Percentiles rank a stretch among this genome's conserved stretches.
phyloP scores from a whole-genome alignment of 2,113 vertebrate species.

The Monopterus albus region DNA sequence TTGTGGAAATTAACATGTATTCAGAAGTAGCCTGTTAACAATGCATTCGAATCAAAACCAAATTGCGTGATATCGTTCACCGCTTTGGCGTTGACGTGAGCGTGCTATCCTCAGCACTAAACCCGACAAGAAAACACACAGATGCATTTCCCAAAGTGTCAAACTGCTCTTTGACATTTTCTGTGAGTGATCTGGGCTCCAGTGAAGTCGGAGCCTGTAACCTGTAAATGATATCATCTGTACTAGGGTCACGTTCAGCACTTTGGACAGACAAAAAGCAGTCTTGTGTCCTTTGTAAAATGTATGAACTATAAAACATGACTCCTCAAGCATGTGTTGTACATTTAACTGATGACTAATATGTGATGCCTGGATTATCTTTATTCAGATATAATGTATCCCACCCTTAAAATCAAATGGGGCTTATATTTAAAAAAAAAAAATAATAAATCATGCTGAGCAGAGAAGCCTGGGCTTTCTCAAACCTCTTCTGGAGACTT shows the following conservation, averaged over 20 bases:
- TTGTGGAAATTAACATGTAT: too few relatives aligned
- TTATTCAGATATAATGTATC: conserved; percentile 19
- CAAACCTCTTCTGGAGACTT: not conserved
- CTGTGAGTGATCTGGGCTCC: conserved; percentile 9
- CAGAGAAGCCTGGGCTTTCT: not conserved
- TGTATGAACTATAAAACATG: conserved; percentile 11
- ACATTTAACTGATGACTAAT: conserved; percentile 8
- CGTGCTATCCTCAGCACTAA: not conserved
- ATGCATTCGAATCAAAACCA: not conserved
- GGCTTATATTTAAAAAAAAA: not conserved
- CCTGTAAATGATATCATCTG: not conserved
- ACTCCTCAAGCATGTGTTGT: conserved; percentile 25
- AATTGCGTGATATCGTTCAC: not conserved
- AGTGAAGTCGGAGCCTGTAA: conserved; percentile 22
- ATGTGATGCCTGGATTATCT: conserved; percentile 1
- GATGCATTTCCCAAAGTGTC: conserved; percentile 22
- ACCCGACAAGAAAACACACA: not conserved
- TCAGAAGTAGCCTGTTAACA: too few relatives aligned
- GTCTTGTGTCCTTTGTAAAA: conserved; percentile 6
- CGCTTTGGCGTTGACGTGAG: not conserved
- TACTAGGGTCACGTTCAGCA: not conserved
- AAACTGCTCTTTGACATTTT: not conserved
- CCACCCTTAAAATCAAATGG: not conserved
- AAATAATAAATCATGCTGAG: not conserved
- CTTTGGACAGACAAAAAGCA: not conserved